Evolutionary conservation across 1,140 invertebrate species (phyloP).

Genomic region (Sinella curviseta): DNA sequence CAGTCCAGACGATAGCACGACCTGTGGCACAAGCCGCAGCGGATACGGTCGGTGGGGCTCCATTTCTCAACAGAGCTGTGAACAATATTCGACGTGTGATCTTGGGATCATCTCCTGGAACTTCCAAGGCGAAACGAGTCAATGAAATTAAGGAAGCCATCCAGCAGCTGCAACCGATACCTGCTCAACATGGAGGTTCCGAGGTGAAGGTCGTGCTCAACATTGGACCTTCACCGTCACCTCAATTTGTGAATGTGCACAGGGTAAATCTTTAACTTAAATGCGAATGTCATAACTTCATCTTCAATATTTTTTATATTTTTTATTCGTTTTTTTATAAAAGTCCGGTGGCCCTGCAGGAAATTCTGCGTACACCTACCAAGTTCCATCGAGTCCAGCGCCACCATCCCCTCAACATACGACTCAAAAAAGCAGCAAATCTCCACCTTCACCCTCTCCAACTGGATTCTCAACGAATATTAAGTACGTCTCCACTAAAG

Average conservation of each 20-base stretch:
- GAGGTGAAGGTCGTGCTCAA: conserved; percentile 11
- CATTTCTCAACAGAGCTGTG: conserved; percentile 4
- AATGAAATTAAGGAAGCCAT: conserved; percentile 23
- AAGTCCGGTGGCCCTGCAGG: no score
- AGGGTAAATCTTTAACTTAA: conserved; percentile 1
- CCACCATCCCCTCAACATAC: no score
- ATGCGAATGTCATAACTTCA: background rate
- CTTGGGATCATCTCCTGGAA: background rate
- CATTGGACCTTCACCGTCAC: background rate
- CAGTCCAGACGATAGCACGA: background rate
- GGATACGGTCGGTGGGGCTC: background rate
- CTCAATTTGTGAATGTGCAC: background rate
- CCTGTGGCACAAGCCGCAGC: background rate
- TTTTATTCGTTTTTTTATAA: background rate
- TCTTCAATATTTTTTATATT: background rate
- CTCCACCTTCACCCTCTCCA: background rate
- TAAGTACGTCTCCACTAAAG: background rate
- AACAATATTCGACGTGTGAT: conserved; percentile 8
- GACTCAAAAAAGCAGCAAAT: background rate
- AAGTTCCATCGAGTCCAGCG: no score
- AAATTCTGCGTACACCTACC: no score
- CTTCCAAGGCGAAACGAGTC: background rate
- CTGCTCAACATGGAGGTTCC: background rate
- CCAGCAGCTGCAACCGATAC: background rate
- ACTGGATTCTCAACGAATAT: background rate